Evolutionary conservation across 2,888 invertebrate genomes (phyloP), one percentile per base, ranked within the genome.

Genomic region (Steinernema scapterisci): DNA sequence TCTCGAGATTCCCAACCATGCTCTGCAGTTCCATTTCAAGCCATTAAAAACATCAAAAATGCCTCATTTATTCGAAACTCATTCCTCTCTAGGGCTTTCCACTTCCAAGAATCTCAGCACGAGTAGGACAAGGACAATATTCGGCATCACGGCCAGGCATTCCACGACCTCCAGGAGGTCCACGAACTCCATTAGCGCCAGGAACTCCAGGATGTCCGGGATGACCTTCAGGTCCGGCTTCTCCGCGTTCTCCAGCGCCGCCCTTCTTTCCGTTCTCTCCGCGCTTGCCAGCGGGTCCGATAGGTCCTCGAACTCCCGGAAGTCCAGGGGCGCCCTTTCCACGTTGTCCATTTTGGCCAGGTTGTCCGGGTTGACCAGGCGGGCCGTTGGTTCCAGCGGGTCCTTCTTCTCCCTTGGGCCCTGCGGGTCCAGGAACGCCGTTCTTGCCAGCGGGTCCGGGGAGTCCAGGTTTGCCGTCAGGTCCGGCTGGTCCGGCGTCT

Each of bases 281-380:
- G 56, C 78, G 79, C 19, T 77, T 73, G 75, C 80, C 83, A 19
- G 83, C 77, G 70, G 81, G 80, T 76, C 84, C 84, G 52, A 79
- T 78, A 21, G 77, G 75, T 77, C 84, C 84, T 71, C 76, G 80
- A 80, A 31, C 80, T 80, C 76, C 84, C 79, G 76, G 79, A 23
- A 31, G 19, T n/a, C 70, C 70, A 3, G 70, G 70, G 19, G 43
- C 44, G n/a, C 70, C 70, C 45, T 70, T 70, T 1, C 70, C 27
- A 1, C 21, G 23, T 19, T 43, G 43, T 25, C 70, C 70, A 23
- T 70, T 31, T 19, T 70, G 44, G 11, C 70, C 70, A 19, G 43
- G 43, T 19, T 43, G 70, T 44, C 70, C 70, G 2, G 70, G 70
- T 11, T 73, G 72, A 38, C 77, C 77, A 46, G 79, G 48, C 11